phyloP scores from a whole-genome alignment of 2,797 vertebrate species.

The Mus minutoides region DNA sequence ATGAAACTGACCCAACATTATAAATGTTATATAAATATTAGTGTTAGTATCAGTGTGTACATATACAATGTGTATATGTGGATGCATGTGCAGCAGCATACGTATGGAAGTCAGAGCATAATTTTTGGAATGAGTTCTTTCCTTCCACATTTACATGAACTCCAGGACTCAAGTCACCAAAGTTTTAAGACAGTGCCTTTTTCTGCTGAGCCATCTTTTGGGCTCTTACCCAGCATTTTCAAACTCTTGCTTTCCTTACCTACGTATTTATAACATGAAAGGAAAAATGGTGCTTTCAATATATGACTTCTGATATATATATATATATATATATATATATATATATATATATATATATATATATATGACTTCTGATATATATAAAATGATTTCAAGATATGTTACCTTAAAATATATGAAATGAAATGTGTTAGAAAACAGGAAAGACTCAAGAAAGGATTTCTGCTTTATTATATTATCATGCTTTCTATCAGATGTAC shows the following conservation, averaged over 20 bases:
- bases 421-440: too few species aligned
- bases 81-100: too few species aligned
- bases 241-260: not conserved
- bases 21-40: not conserved
- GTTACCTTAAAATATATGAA: too few species aligned
- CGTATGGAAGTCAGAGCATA: not conserved
- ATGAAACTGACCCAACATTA: not conserved
- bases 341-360: not conserved
- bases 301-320: conserved; percentile 11
- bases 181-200: not conserved
- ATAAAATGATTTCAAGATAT: not conserved
- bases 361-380: conserved; percentile 4
- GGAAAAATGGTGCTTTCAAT: not conserved
- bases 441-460: not conserved
- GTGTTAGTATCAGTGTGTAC: not conserved
- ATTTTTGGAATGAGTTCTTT: not conserved
- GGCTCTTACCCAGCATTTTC: not conserved
- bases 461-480: not conserved
- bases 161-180: not conserved
- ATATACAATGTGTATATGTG: too few species aligned
- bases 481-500: conserved; percentile 34
- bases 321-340: not conserved
- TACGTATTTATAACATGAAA: not conserved
- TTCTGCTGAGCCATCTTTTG: not conserved
- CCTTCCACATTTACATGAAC: not conserved